phyloP scores from a whole-genome alignment of 2,888 invertebrate genomes.

The Scrobipalpa atriplicella region DNA sequence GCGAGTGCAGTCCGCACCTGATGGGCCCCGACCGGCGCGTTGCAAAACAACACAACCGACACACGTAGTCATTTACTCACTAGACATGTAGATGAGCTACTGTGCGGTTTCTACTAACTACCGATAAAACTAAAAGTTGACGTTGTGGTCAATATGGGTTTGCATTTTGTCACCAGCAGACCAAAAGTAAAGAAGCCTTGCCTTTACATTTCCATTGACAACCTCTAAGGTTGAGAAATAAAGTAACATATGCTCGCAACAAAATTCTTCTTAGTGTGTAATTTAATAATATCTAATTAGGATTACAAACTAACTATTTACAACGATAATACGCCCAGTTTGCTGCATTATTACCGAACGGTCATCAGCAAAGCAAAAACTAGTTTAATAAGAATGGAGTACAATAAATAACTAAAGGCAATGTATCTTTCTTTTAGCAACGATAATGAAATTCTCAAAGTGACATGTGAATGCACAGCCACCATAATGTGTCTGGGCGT shows the following conservation, averaged over 20 bases:
- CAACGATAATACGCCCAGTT: not conserved
- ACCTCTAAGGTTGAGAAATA: not conserved
- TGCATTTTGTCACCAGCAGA: not conserved
- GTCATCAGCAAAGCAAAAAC: not conserved
- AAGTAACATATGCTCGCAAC: not conserved
- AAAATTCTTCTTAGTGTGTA: not conserved
- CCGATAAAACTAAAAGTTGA: not conserved
- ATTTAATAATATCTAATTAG: not conserved
- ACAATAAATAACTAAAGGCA: slow-evolving; percentile 3
- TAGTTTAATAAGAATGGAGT: not conserved
- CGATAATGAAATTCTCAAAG: slow-evolving; percentile 13
- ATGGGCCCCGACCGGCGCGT: slow-evolving; percentile 66
- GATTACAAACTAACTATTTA: not conserved
- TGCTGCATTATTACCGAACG: not conserved
- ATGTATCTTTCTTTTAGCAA: not conserved
- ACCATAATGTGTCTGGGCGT: slow-evolving; percentile 52
- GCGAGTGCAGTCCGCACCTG: slow-evolving; percentile 69
- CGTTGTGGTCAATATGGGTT: not conserved
- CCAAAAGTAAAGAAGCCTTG: not conserved
- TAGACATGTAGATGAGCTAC: slow-evolving; percentile 24
- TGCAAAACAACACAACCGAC: slow-evolving; percentile 64
- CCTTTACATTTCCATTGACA: not conserved
- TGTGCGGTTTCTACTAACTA: not conserved
- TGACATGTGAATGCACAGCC: slow-evolving; percentile 44
- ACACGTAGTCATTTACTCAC: slow-evolving; percentile 53